Percentiles rank a stretch among this genome's conserved stretches.
Conservation (phyloP, 2,113 vertebrate genomes). For the Turnix velox region DNA sequence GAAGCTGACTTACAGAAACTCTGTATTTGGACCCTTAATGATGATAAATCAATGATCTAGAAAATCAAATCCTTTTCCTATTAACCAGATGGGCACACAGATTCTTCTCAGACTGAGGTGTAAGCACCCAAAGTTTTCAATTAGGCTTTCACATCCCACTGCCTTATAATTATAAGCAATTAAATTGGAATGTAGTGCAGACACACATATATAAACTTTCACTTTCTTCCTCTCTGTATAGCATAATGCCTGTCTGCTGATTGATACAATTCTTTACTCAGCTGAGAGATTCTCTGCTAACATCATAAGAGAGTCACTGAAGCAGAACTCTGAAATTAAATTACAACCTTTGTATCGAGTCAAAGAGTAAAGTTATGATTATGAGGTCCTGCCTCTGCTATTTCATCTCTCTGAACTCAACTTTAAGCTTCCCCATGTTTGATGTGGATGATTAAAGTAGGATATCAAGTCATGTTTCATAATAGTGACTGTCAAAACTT, state of each 20-base stretch:
- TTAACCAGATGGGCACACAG: slow-evolving; percentile 72
- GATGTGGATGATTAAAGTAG: not conserved
- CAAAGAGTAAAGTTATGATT: not conserved
- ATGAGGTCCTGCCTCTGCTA: not conserved
- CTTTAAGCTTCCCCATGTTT: not conserved
- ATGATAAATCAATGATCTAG: slow-evolving; percentile 75
- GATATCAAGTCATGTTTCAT: not conserved
- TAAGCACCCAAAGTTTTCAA: slow-evolving; percentile 67
- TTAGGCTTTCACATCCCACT: slow-evolving; percentile 65
- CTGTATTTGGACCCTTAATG: slow-evolving; percentile 1
- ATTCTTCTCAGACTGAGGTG: slow-evolving; percentile 37
- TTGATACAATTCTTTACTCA: not conserved
- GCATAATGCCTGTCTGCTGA: not conserved
- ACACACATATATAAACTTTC: not conserved
- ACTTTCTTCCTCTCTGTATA: not conserved
- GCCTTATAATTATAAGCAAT: slow-evolving; percentile 52
- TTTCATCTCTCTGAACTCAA: not conserved
- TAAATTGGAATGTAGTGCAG: not conserved
- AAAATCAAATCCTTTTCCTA: slow-evolving; percentile 72
- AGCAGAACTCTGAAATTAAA: slow-evolving; percentile 33
- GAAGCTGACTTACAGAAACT: not conserved
- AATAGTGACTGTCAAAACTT: not conserved
- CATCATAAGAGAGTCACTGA: not conserved
- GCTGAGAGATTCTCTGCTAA: not conserved
- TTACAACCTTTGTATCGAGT: slow-evolving; percentile 33